Conservation (phyloP, 2,888 invertebrate species). For the Halictus quadricinctus region DNA sequence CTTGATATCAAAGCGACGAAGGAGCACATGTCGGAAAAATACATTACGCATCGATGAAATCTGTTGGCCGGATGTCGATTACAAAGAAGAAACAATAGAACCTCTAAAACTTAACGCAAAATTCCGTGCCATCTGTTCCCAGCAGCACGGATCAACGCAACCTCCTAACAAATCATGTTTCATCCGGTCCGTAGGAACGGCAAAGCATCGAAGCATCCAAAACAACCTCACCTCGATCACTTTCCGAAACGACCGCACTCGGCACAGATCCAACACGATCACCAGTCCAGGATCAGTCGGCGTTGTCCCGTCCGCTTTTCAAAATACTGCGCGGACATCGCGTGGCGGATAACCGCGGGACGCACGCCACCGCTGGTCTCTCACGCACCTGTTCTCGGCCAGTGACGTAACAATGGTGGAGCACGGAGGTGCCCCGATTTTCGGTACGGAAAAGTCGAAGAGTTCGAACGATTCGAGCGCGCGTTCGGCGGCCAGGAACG, state of each 20-base stretch:
- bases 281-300: slow-evolving; percentile 16
- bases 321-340: slow-evolving; percentile 41
- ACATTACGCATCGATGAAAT: too few relatives aligned
- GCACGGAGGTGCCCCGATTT: slow-evolving; percentile 16
- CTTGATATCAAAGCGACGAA: not conserved
- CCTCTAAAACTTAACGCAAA: not conserved
- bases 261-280: slow-evolving; percentile 29
- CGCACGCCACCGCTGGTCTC: slow-evolving; percentile 32
- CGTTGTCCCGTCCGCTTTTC: slow-evolving; percentile 1
- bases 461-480: not conserved
- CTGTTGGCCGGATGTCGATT: too few relatives aligned
- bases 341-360: slow-evolving; percentile 16
- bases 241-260: slow-evolving; percentile 20
- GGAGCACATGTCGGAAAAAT: not conserved
- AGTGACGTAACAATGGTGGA: slow-evolving; percentile 48
- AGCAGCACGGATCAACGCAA: not conserved
- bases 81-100: not conserved
- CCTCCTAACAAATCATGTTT: not conserved
- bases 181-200: not conserved
- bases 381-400: slow-evolving; percentile 51
- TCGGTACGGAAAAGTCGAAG: not conserved
- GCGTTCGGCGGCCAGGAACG: not conserved
- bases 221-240: slow-evolving; percentile 49
- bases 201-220: not conserved
- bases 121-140: not conserved